Evolutionary conservation across 2,797 vertebrate genomes (phyloP).

Genomic region (Rhabdophis nuchalis): DNA sequence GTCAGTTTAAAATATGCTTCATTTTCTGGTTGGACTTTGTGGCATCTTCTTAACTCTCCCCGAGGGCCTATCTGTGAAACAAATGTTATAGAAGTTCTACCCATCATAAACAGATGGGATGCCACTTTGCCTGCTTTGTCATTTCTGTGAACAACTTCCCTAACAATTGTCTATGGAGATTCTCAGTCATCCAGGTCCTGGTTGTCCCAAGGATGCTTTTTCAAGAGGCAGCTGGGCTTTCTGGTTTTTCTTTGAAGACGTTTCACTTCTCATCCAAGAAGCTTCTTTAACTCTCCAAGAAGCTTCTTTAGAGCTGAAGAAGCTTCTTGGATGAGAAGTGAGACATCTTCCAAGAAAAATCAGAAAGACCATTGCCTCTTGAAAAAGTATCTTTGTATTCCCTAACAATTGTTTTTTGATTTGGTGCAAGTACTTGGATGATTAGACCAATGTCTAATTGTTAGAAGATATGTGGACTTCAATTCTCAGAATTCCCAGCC

Average conservation of each 20-base stretch:
- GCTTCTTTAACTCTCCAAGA: too few species aligned
- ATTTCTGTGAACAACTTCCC: neutral
- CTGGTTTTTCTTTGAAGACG: neutral
- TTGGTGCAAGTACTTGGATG: neutral
- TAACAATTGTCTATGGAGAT: neutral
- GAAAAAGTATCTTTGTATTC: too few species aligned
- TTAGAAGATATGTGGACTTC: neutral
- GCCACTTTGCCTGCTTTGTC: neutral
- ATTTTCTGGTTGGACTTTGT: neutral
- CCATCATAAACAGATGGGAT: neutral
- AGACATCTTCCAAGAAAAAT: too few species aligned
- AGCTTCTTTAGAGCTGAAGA: too few species aligned
- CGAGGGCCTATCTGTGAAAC: neutral
- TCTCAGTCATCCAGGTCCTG: too few species aligned
- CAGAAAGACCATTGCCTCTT: too few species aligned
- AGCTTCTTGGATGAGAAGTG: too few species aligned
- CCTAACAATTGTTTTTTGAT: neutral
- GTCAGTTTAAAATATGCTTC: neutral
- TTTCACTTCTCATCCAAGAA: neutral
- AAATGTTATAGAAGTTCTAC: neutral
- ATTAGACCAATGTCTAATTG: neutral
- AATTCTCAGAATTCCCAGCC: neutral
- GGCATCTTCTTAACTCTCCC: neutral
- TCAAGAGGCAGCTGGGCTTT: neutral
- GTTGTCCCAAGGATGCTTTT: too few species aligned